phyloP scores from a whole-genome alignment of 2,797 vertebrate species.

The Muscicapa comitata region DNA sequence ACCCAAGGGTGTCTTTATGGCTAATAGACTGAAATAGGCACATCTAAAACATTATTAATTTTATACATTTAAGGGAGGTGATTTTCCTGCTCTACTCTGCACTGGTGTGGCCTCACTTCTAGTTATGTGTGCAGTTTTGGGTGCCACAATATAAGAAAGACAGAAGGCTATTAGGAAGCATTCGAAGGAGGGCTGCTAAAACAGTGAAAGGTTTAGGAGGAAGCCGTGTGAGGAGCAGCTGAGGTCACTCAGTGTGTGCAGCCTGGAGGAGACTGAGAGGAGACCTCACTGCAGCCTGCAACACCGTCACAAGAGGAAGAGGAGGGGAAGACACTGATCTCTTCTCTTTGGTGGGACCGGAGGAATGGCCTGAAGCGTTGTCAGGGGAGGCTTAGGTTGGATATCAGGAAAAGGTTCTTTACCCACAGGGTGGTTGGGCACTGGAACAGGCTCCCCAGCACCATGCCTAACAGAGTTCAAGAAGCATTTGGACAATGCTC shows the following conservation, averaged over 20 bases:
- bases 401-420: background rate
- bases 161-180: background rate
- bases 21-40: background rate
- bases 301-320: too few species aligned
- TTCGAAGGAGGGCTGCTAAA: background rate
- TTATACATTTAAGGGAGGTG: background rate
- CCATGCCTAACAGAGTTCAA: background rate
- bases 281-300: background rate
- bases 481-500: background rate
- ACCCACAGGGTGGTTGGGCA: fast-evolving
- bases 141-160: background rate
- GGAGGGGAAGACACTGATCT: background rate
- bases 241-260: background rate
- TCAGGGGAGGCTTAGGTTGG: background rate
- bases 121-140: background rate
- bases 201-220: too few species aligned
- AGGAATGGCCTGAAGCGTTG: background rate
- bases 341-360: background rate
- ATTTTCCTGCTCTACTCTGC: background rate
- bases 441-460: background rate
- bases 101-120: background rate
- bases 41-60: background rate
- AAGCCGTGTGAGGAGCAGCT: background rate
- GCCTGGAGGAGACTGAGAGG: too few species aligned
- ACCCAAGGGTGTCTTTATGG: background rate